Evolutionary conservation across 2,888 invertebrate genomes (phyloP).

Genomic region (Philereme transversata): DNA sequence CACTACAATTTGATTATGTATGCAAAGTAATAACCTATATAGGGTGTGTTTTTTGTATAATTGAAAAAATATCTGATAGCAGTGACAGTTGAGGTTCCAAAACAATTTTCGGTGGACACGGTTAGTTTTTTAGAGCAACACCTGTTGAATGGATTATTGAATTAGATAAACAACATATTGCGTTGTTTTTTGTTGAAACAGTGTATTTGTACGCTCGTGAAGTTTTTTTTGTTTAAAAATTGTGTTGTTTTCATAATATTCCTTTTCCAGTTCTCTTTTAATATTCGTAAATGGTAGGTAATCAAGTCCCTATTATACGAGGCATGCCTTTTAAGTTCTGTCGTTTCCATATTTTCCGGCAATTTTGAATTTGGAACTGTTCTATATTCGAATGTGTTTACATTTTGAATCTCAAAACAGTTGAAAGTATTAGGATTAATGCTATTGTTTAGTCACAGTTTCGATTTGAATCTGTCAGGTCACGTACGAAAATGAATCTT

Average conservation of each 20-base stretch:
- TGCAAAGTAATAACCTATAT: conserved; percentile 41
- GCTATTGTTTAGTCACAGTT: no score
- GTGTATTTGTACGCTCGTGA: conserved; percentile 19
- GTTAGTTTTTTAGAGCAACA: conserved; percentile 66
- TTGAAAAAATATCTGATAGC: conserved; percentile 68
- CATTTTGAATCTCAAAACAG: no score
- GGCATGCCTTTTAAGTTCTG: no score
- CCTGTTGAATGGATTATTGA: conserved; percentile 74
- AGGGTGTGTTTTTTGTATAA: conserved; percentile 50
- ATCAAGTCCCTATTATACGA: no score
- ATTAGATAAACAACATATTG: conserved; percentile 64
- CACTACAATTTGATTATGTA: conserved; percentile 20
- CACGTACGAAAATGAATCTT: no score
- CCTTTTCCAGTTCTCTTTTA: no score
- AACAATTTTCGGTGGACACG: conserved; percentile 73
- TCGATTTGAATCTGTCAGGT: no score
- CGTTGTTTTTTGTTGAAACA: conserved; percentile 44
- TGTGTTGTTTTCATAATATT: neutral
- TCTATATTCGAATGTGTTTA: no score
- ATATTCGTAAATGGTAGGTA: no score
- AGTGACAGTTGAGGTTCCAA: conserved; percentile 74
- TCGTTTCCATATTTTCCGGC: no score
- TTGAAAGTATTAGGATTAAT: no score
- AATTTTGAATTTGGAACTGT: no score
- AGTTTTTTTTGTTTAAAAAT: neutral